phyloP scores from a whole-genome alignment of 2,888 invertebrate genomes.

The Diarsia rubi region DNA sequence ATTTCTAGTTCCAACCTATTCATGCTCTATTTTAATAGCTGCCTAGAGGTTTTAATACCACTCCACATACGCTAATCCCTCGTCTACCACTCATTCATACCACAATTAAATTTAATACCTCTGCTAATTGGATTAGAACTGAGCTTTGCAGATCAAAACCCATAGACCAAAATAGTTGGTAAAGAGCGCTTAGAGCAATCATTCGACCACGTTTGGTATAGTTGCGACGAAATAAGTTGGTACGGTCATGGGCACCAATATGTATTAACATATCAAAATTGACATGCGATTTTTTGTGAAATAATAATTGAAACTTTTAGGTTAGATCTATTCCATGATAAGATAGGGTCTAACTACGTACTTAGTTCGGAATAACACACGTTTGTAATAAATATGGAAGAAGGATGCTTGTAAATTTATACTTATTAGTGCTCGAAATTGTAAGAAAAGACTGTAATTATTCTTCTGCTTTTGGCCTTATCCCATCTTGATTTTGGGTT shows the following conservation, averaged over 20 bases:
- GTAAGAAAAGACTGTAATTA: too few relatives aligned
- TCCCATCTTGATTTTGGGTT: too few relatives aligned
- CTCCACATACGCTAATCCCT: constrained; percentile 43
- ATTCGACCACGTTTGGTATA: constrained; percentile 60
- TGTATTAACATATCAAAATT: background rate
- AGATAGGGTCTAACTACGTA: background rate
- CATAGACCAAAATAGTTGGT: constrained; percentile 61
- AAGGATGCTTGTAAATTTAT: background rate
- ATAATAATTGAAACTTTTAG: background rate
- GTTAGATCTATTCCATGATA: background rate
- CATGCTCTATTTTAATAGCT: constrained; percentile 32
- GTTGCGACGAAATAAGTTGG: background rate
- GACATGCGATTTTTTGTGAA: background rate
- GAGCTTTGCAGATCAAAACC: constrained; percentile 77
- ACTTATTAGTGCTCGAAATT: background rate
- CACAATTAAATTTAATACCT: constrained; percentile 62
- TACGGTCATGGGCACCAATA: background rate
- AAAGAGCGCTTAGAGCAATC: constrained; percentile 64
- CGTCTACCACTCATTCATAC: constrained; percentile 65
- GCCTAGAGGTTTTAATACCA: constrained; percentile 15
- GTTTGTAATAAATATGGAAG: background rate
- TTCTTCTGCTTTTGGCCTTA: too few relatives aligned
- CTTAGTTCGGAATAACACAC: background rate
- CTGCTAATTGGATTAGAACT: constrained; percentile 79
- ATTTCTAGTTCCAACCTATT: constrained; percentile 12